Percentiles rank a stretch among this genome's conserved stretches.
Conservation (phyloP, 2,113 vertebrate species). For the Platichthys stellatus region DNA sequence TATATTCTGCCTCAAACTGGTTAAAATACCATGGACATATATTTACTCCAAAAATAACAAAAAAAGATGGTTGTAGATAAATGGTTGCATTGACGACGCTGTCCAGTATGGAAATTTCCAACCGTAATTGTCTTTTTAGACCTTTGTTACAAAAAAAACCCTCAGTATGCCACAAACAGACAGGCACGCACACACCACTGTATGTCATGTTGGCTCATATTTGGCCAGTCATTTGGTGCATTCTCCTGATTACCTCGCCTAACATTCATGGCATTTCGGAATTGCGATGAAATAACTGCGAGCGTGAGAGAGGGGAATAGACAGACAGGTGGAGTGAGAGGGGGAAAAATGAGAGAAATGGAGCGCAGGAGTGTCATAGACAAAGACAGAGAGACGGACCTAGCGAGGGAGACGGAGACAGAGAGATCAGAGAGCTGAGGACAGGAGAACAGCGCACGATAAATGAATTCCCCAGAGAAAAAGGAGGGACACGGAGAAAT, state of each 20-base stretch:
- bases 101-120: background rate
- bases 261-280: conserved; percentile 43
- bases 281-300: conserved; percentile 23
- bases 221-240: background rate
- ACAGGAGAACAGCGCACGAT: conserved; percentile 66
- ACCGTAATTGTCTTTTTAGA: background rate
- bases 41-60: background rate
- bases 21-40: background rate
- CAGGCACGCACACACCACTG: background rate
- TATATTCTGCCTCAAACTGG: background rate
- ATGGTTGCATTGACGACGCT: background rate
- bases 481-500: conserved; percentile 76
- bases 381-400: conserved; percentile 69
- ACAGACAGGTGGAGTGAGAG: background rate
- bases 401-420: conserved; percentile 57
- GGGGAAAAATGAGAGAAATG: conserved; percentile 25
- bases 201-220: background rate
- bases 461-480: conserved; percentile 75
- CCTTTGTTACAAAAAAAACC: background rate
- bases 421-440: conserved; percentile 70
- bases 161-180: background rate
- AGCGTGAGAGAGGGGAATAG: background rate
- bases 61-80: background rate
- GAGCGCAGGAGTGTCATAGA: conserved; percentile 38
- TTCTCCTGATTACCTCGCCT: conserved; percentile 18